phyloP scores from a whole-genome alignment of 2,888 invertebrate genomes.

The Cryptophagus acutangulus region DNA sequence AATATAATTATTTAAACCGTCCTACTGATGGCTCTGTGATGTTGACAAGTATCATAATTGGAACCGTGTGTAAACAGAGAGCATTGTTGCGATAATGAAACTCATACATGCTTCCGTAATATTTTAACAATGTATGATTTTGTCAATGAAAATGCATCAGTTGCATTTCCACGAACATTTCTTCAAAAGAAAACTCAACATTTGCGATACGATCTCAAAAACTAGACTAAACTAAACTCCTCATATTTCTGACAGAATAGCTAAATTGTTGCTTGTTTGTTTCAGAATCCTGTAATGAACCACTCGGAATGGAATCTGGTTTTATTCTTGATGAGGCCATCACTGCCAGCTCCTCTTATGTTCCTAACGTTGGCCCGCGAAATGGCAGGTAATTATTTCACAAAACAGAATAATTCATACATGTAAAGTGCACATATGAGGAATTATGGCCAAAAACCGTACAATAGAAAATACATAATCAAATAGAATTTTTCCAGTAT shows the following conservation, averaged over 20 bases:
- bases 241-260: too few relatives aligned
- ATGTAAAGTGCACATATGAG: too few relatives aligned
- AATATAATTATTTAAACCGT: conserved; percentile 6
- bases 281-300: conserved; percentile 58
- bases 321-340: conserved; percentile 63
- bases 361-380: conserved; percentile 63
- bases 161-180: too few relatives aligned
- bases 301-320: conserved; percentile 70
- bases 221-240: too few relatives aligned
- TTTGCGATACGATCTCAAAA: too few relatives aligned
- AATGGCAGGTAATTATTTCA: conserved; percentile 61
- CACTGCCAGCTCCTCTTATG: conserved; percentile 66
- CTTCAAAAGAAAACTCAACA: conserved; percentile 10
- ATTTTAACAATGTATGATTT: conserved; percentile 14
- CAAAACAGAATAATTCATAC: too few relatives aligned
- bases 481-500: too few relatives aligned
- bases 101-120: conserved; percentile 7
- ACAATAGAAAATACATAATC: too few relatives aligned
- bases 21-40: too few relatives aligned
- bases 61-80: conserved; percentile 9
- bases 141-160: conserved; percentile 11
- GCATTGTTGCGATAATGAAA: conserved; percentile 10
- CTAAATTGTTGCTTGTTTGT: conserved; percentile 30
- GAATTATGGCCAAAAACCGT: too few relatives aligned
- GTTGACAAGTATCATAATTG: conserved; percentile 13